Conservation (phyloP, 2,113 vertebrate species). For the Gobius niger region DNA sequence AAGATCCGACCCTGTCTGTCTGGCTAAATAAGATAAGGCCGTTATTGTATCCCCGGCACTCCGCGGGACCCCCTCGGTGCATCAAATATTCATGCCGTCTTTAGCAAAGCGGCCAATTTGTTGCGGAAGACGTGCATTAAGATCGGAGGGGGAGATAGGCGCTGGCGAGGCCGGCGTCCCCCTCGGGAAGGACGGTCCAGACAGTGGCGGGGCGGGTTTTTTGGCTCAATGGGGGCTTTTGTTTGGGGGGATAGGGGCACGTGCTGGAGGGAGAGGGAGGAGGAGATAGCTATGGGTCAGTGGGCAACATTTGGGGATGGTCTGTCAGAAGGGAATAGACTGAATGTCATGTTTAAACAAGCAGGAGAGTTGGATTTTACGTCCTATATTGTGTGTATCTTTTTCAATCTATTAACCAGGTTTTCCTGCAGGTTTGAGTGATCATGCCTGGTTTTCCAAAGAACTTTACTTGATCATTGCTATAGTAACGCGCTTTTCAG, state of each 20-base stretch:
- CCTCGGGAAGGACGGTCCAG: conserved; percentile 39
- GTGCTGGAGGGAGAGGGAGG: conserved; percentile 29
- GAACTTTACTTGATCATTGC: no score
- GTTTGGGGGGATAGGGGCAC: conserved; percentile 41
- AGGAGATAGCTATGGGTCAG: conserved; percentile 50
- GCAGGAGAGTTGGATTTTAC: no score
- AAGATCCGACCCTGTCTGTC: conserved; percentile 63
- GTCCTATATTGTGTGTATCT: no score
- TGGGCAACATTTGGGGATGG: conserved; percentile 1
- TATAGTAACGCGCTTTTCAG: no score
- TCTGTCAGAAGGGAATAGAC: not conserved
- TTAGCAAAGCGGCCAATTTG: conserved; percentile 82
- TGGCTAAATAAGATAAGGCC: conserved; percentile 80
- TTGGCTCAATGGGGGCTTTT: conserved; percentile 64
- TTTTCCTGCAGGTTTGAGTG: no score
- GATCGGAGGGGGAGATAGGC: conserved; percentile 71
- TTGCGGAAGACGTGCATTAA: conserved; percentile 76
- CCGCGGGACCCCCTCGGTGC: conserved; percentile 48
- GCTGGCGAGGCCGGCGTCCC: conserved; percentile 13
- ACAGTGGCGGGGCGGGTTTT: conserved; percentile 55
- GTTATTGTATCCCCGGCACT: conserved; percentile 71
- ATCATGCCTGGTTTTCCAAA: no score
- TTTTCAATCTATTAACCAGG: no score
- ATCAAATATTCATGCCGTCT: conserved; percentile 83
- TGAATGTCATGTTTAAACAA: not conserved